phyloP scores from a whole-genome alignment of 2,888 invertebrate species.

The Dicyrtomina minuta region DNA sequence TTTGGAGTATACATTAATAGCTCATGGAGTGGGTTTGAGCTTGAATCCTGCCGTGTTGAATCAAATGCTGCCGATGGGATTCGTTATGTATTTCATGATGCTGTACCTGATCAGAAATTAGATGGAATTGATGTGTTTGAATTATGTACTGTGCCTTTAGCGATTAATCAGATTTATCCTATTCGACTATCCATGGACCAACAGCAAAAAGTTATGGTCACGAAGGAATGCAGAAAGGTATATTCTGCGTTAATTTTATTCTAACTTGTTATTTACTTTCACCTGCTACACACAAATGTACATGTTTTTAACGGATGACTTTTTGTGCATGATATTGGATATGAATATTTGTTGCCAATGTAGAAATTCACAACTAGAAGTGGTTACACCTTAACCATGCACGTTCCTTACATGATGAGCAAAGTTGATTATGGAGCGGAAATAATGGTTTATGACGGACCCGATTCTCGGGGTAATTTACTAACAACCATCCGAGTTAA shows the following conservation, averaged over 20 bases:
- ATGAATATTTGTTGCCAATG: slow-evolving; percentile 9
- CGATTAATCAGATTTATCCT: slow-evolving; percentile 83
- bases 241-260: not conserved
- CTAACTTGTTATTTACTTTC: not conserved
- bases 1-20: slow-evolving; percentile 88
- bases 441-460: slow-evolving; percentile 77
- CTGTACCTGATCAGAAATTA: slow-evolving; percentile 68
- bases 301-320: too few species aligned
- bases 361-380: slow-evolving; percentile 58
- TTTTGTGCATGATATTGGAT: too few species aligned
- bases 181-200: slow-evolving; percentile 80
- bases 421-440: slow-evolving; percentile 66
- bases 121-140: slow-evolving; percentile 77
- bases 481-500: slow-evolving; percentile 71
- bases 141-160: slow-evolving; percentile 80
- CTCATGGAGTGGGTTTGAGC: slow-evolving; percentile 75
- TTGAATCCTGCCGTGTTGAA: slow-evolving; percentile 74
- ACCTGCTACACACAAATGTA: too few species aligned
- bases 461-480: slow-evolving; percentile 68
- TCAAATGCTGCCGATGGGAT: slow-evolving; percentile 90
- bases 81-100: slow-evolving; percentile 79
- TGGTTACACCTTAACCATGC: slow-evolving; percentile 80
- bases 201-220: slow-evolving; percentile 69
- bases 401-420: slow-evolving; percentile 78
- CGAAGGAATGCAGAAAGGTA: slow-evolving; percentile 72